These are phyloP conservation scores for Protonemura montana DNA, from an alignment of 2,888 invertebrate species.

Conservation along the genomic window DNA sequence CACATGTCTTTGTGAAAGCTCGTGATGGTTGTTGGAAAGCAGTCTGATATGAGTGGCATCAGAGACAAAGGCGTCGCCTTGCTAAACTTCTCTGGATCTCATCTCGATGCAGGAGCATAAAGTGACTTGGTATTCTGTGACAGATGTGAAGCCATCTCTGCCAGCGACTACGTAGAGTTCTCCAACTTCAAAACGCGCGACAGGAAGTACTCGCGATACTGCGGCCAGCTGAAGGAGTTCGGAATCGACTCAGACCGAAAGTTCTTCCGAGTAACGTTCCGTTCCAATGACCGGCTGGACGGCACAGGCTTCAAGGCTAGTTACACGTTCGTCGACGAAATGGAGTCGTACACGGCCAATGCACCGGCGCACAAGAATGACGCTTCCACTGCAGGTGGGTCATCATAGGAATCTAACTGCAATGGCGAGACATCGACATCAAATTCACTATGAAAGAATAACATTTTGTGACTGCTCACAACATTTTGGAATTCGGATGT, in stretches of 20 bases:
- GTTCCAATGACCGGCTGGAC: conserved; percentile 92
- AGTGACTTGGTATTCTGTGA: neutral
- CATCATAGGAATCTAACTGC: neutral
- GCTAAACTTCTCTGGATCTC: no score
- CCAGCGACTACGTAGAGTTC: conserved; percentile 96
- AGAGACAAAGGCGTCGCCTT: no score
- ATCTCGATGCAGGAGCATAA: neutral
- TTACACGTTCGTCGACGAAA: conserved; percentile 83
- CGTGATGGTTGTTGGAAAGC: no score
- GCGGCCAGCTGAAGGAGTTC: conserved; percentile 84
- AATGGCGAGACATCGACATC: no score
- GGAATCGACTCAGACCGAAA: conserved; percentile 86
- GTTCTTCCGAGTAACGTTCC: conserved; percentile 94
- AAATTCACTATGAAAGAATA: no score
- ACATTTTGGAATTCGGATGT: no score
- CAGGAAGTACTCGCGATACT: conserved; percentile 86
- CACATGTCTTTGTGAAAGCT: no score
- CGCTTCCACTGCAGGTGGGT: conserved; percentile 42
- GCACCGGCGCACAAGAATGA: conserved; percentile 54
- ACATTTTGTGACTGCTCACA: no score
- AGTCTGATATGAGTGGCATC: no score
- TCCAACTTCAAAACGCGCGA: conserved; percentile 93
- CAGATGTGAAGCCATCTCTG: conserved; percentile 90
- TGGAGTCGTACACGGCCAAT: conserved; percentile 66
- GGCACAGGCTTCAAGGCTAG: conserved; percentile 93